These are phyloP conservation scores for Dicaeum eximium DNA, from an alignment of 2,113 vertebrate genomes.

Conservation along the genomic window DNA sequence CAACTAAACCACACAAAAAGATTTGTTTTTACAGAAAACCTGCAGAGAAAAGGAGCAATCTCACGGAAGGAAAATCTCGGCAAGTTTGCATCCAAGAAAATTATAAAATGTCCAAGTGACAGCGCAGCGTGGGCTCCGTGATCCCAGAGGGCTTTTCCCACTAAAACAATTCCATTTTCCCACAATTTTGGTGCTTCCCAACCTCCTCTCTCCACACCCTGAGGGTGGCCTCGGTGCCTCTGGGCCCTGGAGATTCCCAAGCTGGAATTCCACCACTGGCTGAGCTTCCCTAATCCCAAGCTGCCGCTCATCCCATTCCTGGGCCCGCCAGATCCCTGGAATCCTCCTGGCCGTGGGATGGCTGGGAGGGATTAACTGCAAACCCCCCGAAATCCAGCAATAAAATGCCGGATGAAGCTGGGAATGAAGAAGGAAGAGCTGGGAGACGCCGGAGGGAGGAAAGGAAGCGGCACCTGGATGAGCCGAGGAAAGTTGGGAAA, in stretches of 20 bases:
- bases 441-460: background rate
- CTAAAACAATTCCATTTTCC: background rate
- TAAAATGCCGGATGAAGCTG: rapidly evolving
- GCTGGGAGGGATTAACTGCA: background rate
- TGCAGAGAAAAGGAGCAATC: too few relatives aligned
- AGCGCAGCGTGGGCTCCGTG: too few relatives aligned
- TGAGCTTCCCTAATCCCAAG: background rate
- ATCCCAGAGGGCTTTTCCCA: background rate
- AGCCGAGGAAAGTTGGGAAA: background rate
- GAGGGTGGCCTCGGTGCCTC: background rate
- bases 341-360: background rate
- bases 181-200: rapidly evolving
- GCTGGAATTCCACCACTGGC: background rate
- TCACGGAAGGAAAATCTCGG: too few relatives aligned
- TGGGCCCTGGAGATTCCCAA: background rate
- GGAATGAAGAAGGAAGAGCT: background rate
- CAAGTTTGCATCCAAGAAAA: too few relatives aligned
- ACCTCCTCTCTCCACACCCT: rapidly evolving
- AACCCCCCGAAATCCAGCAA: background rate
- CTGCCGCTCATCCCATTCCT: background rate
- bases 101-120: too few relatives aligned
- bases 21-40: too few relatives aligned
- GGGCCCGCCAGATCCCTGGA: rapidly evolving
- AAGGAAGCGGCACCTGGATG: background rate
- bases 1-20: too few relatives aligned